Evolutionary conservation across 2,797 vertebrate genomes (phyloP), one percentile per base, ranked within the genome.

Genomic region (Pseudochromis fuscus): DNA sequence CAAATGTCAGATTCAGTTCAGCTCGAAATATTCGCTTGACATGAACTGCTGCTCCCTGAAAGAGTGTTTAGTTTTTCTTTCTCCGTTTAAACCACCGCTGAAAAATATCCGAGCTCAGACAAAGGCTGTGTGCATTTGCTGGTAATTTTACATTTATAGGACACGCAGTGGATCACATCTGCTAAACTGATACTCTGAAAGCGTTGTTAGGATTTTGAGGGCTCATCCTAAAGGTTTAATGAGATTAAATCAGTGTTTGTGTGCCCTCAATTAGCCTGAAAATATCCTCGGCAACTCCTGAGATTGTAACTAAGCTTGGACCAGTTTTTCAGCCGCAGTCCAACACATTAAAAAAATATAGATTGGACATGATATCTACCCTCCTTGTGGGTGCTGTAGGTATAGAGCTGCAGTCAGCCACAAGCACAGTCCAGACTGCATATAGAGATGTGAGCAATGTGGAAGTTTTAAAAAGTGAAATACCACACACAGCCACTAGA

Each of bases 1-100:
- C 63, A 85, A 59, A 81, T 69, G 55, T 77, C 81, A 72, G 59
- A 46, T 74, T 72, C 9, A 30, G 45, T 50, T 62, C 44, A 56
- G 44, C 4, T 15, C 28, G 60, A 56, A 72, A 65, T 58, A 2
- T 50, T 19, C 57, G 23, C 28, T 49, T 1, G 18, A 53, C 31
- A 40, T 25, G 37, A 51, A 45, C 28, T 21, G 24, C 28, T 21
- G 24, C 31, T 48, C 7, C 6, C 1, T 57, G 6, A 49, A 45
- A 53, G 13, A 37, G 45, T 30, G 12, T 48, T 67, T 49, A 21
- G 18, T 23, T 62, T 19, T 65, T 58, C 31, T 10, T 7, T 50
- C 9, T 46, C 11, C 10, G 0, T 35, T 67, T 53, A 30, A 50
- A 31, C 3, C 40, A n/a, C 30, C 1, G 4, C 23, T 19, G 1